Conservation (phyloP, 2,888 invertebrate species). For the Dermolepida albohirtum region DNA sequence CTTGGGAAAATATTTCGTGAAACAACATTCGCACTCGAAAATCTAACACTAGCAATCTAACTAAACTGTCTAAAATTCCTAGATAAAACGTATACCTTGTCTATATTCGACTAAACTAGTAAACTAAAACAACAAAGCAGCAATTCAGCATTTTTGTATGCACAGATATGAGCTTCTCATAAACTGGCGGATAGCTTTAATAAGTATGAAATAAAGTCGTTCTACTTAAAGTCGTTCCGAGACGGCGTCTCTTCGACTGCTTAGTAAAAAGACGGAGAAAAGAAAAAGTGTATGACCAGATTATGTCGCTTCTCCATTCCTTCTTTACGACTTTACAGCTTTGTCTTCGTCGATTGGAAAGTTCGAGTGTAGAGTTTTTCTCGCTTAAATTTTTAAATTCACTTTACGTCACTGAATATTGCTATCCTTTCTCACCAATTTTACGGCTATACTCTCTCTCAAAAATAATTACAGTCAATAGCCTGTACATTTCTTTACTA, state of each 20-base stretch:
- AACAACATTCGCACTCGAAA: too few relatives aligned
- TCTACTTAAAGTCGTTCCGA: slow-evolving; percentile 41
- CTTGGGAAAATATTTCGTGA: too few relatives aligned
- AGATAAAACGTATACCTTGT: too few relatives aligned
- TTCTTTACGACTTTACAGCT: slow-evolving; percentile 10
- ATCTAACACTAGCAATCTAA: too few relatives aligned
- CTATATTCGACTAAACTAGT: too few relatives aligned
- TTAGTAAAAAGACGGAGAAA: slow-evolving; percentile 23
- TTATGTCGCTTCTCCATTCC: slow-evolving; percentile 4
- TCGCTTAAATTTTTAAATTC: slow-evolving; percentile 4
- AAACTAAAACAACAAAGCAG: slow-evolving; percentile 21
- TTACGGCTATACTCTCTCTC: slow-evolving; percentile 9
- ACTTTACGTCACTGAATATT: not conserved
- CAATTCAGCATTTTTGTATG: slow-evolving; percentile 53
- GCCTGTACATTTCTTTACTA: slow-evolving; percentile 46
- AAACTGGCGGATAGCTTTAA: slow-evolving; percentile 47
- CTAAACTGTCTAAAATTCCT: too few relatives aligned
- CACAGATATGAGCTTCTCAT: slow-evolving; percentile 47
- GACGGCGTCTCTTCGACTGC: not conserved
- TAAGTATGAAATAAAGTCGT: slow-evolving; percentile 49
- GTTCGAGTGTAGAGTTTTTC: not conserved
- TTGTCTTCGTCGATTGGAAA: slow-evolving; percentile 10
- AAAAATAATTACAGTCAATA: slow-evolving; percentile 43
- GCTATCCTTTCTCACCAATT: not conserved
- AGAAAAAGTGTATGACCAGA: slow-evolving; percentile 30